Percentiles rank a stretch among this genome's conserved stretches.
Conservation (phyloP, 2,888 invertebrate species). For the Acanthosepion esculentum region DNA sequence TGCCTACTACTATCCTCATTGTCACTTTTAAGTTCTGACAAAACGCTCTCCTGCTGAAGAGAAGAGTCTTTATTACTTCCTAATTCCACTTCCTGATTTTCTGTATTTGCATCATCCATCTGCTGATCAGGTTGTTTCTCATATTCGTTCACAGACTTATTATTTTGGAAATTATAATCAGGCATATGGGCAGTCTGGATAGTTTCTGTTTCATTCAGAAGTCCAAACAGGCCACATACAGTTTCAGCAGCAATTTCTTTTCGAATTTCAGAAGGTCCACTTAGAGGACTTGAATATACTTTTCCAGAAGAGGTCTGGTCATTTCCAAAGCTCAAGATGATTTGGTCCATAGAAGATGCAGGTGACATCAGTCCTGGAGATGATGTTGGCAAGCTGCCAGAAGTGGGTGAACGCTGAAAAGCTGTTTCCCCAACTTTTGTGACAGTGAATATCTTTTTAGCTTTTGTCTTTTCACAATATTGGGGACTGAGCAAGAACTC, state of each 20-base stretch:
- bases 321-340: background rate
- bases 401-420: constrained; percentile 40
- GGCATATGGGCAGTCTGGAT: background rate
- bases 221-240: constrained; percentile 41
- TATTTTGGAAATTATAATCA: background rate
- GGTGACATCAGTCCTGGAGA: background rate
- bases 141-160: background rate
- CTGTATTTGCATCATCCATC: background rate
- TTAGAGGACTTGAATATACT: constrained; percentile 40
- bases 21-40: background rate
- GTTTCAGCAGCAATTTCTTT: constrained; percentile 49
- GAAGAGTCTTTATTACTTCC: background rate
- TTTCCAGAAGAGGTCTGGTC: background rate
- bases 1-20: background rate
- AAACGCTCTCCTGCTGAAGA: background rate
- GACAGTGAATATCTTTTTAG: constrained; percentile 69
- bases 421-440: constrained; percentile 54
- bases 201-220: background rate
- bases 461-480: constrained; percentile 65
- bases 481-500: constrained; percentile 68
- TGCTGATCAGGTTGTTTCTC: background rate
- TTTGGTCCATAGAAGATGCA: constrained; percentile 42
- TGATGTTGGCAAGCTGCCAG: constrained; percentile 35
- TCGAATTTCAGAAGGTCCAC: constrained; percentile 40
- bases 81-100: background rate